These are phyloP conservation scores for Tenthredo livida DNA, from an alignment of 2,888 invertebrate species.

Conservation along the genomic window DNA sequence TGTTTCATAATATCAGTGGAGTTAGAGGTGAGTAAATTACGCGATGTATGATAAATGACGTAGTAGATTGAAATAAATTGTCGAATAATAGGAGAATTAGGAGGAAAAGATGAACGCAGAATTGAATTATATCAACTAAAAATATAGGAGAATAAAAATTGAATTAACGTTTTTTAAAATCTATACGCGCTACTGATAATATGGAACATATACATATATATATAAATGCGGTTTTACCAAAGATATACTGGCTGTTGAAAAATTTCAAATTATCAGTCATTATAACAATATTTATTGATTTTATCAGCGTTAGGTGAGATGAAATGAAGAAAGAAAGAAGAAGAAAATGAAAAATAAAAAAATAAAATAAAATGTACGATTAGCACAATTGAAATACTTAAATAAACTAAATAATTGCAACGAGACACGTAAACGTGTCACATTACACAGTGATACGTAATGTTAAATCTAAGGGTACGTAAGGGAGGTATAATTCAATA, in stretches of 20 bases:
- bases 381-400: constrained; percentile 38
- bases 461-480: not conserved
- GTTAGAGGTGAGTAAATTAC: not conserved
- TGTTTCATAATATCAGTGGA: constrained; percentile 24
- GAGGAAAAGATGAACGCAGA: not conserved
- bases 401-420: constrained; percentile 15
- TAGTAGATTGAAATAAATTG: not conserved
- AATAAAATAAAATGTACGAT: not conserved
- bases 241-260: not conserved
- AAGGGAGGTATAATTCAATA: not conserved
- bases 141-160: not conserved
- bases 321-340: not conserved
- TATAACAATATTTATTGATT: not conserved
- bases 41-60: not conserved
- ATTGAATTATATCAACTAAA: not conserved
- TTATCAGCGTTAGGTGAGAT: not conserved
- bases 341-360: not conserved
- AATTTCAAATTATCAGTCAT: not conserved
- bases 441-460: not conserved
- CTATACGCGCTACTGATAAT: not conserved
- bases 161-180: not conserved
- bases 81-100: not conserved
- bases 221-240: not conserved
- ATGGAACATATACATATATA: not conserved
- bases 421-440: not conserved